A percentile compares a stretch with the other conserved stretches of the same genome.
phyloP scores from a whole-genome alignment of 1,140 invertebrate species.

The Pogonomyrmex californicus region DNA sequence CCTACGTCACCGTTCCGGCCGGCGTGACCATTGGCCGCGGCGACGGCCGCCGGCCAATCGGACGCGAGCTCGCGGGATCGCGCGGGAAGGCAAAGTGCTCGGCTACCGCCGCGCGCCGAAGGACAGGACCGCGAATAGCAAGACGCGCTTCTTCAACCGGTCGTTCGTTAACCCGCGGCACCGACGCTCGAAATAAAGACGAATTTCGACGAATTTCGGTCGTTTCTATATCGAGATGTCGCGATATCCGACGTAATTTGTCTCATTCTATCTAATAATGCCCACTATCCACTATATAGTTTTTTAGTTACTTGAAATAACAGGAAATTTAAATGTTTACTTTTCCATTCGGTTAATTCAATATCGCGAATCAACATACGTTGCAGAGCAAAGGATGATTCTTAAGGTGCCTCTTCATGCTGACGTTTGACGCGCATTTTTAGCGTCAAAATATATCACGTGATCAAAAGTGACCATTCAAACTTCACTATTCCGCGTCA shows the following conservation, averaged over 20 bases:
- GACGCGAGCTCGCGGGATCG: background rate
- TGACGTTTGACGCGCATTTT: too few relatives aligned
- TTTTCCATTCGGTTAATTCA: background rate
- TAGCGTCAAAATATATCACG: too few relatives aligned
- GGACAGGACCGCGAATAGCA: background rate
- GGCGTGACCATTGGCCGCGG: background rate
- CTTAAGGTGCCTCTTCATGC: background rate
- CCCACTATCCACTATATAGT: background rate
- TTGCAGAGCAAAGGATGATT: background rate
- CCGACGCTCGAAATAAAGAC: background rate
- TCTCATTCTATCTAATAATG: background rate
- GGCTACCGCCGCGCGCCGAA: slow-evolving; percentile 11
- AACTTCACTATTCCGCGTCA: too few relatives aligned
- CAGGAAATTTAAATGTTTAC: background rate
- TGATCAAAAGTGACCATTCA: too few relatives aligned
- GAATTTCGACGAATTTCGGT: too few relatives aligned
- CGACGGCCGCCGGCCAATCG: slow-evolving; percentile 50
- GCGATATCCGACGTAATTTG: background rate
- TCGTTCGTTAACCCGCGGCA: background rate
- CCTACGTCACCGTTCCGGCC: slow-evolving; percentile 62
- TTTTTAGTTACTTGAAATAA: background rate
- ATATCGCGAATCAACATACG: background rate
- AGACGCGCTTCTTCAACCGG: background rate
- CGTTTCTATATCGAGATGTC: background rate
- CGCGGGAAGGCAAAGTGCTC: slow-evolving; percentile 68